Evolutionary conservation across 1,140 invertebrate species (phyloP).

Genomic region (Glossosoma conforme): DNA sequence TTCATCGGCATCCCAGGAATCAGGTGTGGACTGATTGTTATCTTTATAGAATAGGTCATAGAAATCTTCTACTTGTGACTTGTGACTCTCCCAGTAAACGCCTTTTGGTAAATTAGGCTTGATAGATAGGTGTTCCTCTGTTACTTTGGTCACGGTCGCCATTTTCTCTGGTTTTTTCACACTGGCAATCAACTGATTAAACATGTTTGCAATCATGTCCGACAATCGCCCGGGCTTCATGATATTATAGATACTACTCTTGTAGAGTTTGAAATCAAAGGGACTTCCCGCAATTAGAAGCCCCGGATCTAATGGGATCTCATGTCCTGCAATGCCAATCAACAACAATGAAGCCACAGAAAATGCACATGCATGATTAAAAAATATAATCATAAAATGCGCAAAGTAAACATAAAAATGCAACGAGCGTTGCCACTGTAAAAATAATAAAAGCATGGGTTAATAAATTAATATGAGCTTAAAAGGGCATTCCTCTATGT

Average conservation of each 20-base stretch:
- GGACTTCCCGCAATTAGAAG: constrained; percentile 32
- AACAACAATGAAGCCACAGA: constrained; percentile 32
- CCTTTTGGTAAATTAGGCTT: constrained; percentile 15
- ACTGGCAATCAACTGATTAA: constrained; percentile 19
- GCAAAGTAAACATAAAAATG: constrained; percentile 13
- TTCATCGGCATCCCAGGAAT: constrained; percentile 20
- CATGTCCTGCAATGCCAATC: constrained; percentile 49
- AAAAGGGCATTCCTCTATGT: too few relatives aligned
- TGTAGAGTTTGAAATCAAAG: constrained; percentile 30
- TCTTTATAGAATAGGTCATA: constrained; percentile 27
- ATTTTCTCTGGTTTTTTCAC: constrained; percentile 10
- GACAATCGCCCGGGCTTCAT: constrained; percentile 27
- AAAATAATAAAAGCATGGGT: too few relatives aligned
- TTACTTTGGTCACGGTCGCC: background rate
- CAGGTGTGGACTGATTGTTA: constrained; percentile 11
- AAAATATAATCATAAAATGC: constrained; percentile 18
- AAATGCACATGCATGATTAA: constrained; percentile 28
- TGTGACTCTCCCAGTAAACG: constrained; percentile 28
- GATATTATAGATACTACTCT: constrained; percentile 26
- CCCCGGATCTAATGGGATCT: constrained; percentile 47
- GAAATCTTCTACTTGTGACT: constrained; percentile 16
- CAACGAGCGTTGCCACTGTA: constrained; percentile 13
- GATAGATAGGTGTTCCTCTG: constrained; percentile 4
- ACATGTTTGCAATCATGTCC: constrained; percentile 28
- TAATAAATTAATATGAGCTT: too few relatives aligned